These are phyloP conservation scores for Micromussa lordhowensis DNA, from an alignment of 92 coral and sea anemone genomes.

Conservation along the genomic window DNA sequence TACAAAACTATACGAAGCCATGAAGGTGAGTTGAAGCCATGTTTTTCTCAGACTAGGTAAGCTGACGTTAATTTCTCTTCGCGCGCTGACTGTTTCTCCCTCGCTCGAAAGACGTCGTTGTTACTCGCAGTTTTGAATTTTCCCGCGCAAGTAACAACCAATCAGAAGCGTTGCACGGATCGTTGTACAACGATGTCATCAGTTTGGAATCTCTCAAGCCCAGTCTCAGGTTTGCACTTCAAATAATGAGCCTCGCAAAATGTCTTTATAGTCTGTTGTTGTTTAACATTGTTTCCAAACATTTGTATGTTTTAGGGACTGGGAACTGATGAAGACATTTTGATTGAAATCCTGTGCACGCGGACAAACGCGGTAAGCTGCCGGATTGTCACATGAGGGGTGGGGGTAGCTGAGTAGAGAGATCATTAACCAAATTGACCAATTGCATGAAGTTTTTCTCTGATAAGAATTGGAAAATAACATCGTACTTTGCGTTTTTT, in stretches of 20 bases:
- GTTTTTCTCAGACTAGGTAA: background rate
- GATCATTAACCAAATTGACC: too few relatives aligned
- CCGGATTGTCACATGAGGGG: too few relatives aligned
- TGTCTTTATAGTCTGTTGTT: background rate
- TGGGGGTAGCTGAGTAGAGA: too few relatives aligned
- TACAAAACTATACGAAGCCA: constrained; percentile 76
- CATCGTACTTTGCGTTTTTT: background rate
- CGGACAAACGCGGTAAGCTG: constrained; percentile 75
- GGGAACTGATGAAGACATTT: constrained; percentile 86
- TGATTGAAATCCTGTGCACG: constrained; percentile 90
- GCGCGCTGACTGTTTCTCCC: background rate
- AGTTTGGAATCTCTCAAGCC: too few relatives aligned
- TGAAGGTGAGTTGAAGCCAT: constrained; percentile 55
- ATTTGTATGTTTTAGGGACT: constrained; percentile 63
- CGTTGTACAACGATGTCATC: too few relatives aligned
- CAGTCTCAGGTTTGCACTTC: background rate
- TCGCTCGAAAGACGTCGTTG: background rate
- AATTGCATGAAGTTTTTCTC: too few relatives aligned
- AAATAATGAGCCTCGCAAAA: background rate
- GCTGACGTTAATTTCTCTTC: background rate
- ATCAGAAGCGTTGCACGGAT: too few relatives aligned
- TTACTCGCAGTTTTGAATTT: background rate
- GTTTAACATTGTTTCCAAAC: background rate
- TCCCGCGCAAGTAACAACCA: background rate
- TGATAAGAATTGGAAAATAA: too few relatives aligned